Evolutionary conservation across 1,140 invertebrate genomes (phyloP), one percentile per base, ranked within the genome.

Genomic region (Apolygus lucorum): DNA sequence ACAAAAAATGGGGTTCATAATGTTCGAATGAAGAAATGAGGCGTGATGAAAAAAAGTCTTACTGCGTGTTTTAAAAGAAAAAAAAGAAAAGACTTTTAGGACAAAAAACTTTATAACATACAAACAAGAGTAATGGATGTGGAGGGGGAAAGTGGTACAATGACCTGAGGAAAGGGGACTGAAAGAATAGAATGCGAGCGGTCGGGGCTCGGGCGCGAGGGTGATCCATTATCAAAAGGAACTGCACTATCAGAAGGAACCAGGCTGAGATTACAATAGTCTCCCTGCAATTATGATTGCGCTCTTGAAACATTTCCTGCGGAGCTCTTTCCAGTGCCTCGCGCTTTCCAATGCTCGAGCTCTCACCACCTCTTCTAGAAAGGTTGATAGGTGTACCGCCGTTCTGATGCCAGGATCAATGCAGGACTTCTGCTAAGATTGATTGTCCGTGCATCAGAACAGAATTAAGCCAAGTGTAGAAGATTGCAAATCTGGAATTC

Each of bases 201-300:
- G 54, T 24, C 11, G 22, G 13, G 4, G 13, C 22, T 14, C 54
- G 34, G 34, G 34, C 34, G 34, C 4, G 34, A 42, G 34, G 34
- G 34, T 42, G 34, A 42, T 59, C 54, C 54, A 59, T 59, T 59
- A 59, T 59, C 54, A 59, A 59, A 59, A 59, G 54, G 54, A 59
- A 59, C 54, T 59, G 54, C 54, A 59, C 54, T 59, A 59, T 59
- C 54, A 11, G 54, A 4, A 59, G 54, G 54, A 59, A 59, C 54
- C 54, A 8, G 22, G 54, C 21, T 4, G 2, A 26, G 63, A 65
- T 65, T 65, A 65, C 25, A 14, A 65, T 17, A 28, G 21, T 29
- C 63, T 28, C 21, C 8, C 63, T 22, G 28, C 28, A 65, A 65
- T 65, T 26, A 65, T 13, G 63, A 29, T 29, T 65, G 63, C 63